Base-by-base conservation (phyloP, 2,797 vertebrate genomes). In the Borostomias antarcticus region DNA sequence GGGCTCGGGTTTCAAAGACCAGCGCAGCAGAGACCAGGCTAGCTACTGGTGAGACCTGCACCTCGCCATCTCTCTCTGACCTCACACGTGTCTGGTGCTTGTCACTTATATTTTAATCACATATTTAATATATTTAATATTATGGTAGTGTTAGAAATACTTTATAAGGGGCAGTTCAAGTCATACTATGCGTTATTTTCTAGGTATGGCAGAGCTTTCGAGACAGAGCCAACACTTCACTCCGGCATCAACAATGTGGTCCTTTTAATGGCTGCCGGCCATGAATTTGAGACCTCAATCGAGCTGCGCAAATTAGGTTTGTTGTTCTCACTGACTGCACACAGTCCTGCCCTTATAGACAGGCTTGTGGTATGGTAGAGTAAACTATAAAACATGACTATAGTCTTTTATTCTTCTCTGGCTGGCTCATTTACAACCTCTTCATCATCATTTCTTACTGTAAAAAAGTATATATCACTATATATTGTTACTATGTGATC, bases 191-290 rank as follows among this genome's bases (percentile, higher is more conserved):
- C 53, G 23, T 21, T 8, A 43, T 11, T 35, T 47, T 56, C 4
- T 54, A 98, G 96, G 96, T 98, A 97, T 61, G 91, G 88, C 37
- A 95, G 91, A 85, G 96, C 95, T 1, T 98, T 98, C 50, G 89
- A 94, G 30, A 76, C 79, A 0, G 96, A 98, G 84, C 94, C 94
- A 0, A 93, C 93, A 25, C 91, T 98, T 15, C 95, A 97, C 52
- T 94, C 96, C 0, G 95, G 93, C 64, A 95, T 98, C 84, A 96
- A 97, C 26, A 90, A 86, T 0, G 89, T 96, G 0, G 94, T 96
- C 19, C 91, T 97, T 11, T 92, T 96, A 37, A 91, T 96, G 58
- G 93, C 95, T 0, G 89, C 93, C 0, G 96, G 95, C 0, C 94
- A 96, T 64, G 81, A 87, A 21, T 94, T 96, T 32, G 93, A 96